These are phyloP conservation scores for Tanytarsus gracilentus DNA, from an alignment of 2,888 invertebrate species.

Conservation along the genomic window DNA sequence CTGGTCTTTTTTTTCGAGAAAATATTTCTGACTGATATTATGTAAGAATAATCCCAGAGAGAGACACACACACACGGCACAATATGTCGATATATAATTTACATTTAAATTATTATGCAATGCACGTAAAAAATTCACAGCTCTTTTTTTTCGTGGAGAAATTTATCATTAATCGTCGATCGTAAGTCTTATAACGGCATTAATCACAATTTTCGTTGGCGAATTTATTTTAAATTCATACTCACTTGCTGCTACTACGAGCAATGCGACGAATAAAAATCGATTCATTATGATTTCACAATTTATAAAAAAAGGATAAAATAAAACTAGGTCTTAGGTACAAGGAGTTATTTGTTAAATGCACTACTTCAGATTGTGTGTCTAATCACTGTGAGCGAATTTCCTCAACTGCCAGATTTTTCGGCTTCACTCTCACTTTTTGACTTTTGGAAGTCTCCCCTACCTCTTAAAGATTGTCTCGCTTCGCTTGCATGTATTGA, in stretches of 20 bases:
- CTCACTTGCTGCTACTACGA: conserved; percentile 21
- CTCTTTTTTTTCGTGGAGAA: not conserved
- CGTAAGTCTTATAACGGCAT: not conserved
- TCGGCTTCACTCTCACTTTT: conserved; percentile 27
- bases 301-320: no score
- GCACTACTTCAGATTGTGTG: conserved; percentile 10
- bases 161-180: not conserved
- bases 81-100: no score
- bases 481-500: not conserved
- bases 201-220: not conserved
- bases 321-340: no score
- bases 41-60: no score
- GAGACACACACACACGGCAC: no score
- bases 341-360: no score
- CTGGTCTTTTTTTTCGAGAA: no score
- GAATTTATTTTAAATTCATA: not conserved
- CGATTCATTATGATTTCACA: conserved; percentile 10
- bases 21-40: no score
- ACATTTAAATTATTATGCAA: conserved; percentile 25
- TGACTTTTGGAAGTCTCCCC: conserved; percentile 27
- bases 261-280: conserved; percentile 18
- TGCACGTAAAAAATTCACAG: not conserved
- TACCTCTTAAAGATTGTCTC: conserved; percentile 5
- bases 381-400: conserved; percentile 28
- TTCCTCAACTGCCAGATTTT: conserved; percentile 29